These are phyloP conservation scores for Apostichopus japonicus DNA, from an alignment of 35 echinoderm and acorn worm genomes.

Conservation along the genomic window DNA sequence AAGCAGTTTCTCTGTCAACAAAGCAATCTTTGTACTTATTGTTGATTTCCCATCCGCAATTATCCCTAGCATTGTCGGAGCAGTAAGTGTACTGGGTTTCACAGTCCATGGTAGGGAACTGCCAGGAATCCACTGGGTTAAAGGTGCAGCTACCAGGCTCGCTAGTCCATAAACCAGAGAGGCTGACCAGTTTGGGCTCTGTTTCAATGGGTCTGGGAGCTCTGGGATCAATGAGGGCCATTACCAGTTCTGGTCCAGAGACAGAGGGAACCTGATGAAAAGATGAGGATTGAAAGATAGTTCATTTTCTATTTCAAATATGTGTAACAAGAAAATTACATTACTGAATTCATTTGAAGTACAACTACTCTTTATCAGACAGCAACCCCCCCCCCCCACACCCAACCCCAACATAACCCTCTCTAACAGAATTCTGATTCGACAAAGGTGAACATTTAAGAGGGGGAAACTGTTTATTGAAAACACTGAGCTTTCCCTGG, in stretches of 20 bases:
- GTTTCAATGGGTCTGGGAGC: neutral
- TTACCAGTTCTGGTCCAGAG: constrained; percentile 33
- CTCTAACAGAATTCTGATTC: too few species aligned
- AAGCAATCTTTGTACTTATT: constrained; percentile 38
- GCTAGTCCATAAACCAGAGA: constrained; percentile 38
- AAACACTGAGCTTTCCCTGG: too few species aligned
- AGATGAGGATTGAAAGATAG: neutral
- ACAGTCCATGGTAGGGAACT: constrained; percentile 35
- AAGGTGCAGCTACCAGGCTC: constrained; percentile 8
- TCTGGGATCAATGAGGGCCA: constrained; percentile 18
- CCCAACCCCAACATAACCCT: too few species aligned
- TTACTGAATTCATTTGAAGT: neutral
- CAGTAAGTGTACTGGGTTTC: constrained; percentile 50
- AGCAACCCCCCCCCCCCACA: neutral
- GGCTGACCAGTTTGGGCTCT: constrained; percentile 9
- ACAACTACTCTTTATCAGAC: neutral
- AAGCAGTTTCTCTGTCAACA: constrained; percentile 11
- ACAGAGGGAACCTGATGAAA: constrained; percentile 43
- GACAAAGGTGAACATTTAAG: too few species aligned
- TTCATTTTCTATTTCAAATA: neutral
- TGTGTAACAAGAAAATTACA: neutral
- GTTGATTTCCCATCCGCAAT: constrained; percentile 30
- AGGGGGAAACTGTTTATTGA: too few species aligned
- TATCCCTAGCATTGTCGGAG: neutral
- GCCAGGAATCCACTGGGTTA: constrained; percentile 55